Evolutionary conservation across 2,113 vertebrate genomes (phyloP).

Genomic region (Corythornis madagascariensis): DNA sequence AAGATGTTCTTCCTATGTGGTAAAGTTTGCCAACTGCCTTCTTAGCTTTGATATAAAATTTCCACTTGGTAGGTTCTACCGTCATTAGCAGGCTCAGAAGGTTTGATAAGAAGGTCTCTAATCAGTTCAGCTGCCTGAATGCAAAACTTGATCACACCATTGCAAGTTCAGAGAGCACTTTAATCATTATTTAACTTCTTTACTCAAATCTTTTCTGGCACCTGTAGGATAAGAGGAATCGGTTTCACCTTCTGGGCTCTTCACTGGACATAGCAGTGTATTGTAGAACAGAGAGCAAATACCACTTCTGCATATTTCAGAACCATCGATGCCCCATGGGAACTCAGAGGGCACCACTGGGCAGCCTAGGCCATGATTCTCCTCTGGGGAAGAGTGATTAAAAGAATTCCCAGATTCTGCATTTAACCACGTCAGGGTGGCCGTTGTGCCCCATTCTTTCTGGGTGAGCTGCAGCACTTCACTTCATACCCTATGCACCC

Average conservation of each 20-base stretch:
- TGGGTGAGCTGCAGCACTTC: neutral
- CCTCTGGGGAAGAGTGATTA: neutral
- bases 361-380: neutral
- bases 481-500: fast-evolving
- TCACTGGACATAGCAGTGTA: neutral
- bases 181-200: neutral
- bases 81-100: neutral
- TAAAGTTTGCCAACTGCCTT: neutral
- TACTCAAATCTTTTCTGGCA: neutral
- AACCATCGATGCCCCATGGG: no score
- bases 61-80: neutral
- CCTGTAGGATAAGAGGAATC: neutral
- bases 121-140: neutral
- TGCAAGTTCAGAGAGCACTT: neutral
- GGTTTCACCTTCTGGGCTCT: neutral
- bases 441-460: neutral
- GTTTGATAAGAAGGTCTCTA: neutral
- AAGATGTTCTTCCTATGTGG: neutral
- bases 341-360: neutral
- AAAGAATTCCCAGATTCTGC: neutral
- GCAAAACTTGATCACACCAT: neutral
- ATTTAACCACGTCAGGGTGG: neutral
- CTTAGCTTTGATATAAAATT: neutral
- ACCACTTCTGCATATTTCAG: neutral
- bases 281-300: fast-evolving